Evolutionary conservation across 2,888 invertebrate genomes (phyloP), one percentile per base, ranked within the genome.

Genomic region (Timandra comae): DNA sequence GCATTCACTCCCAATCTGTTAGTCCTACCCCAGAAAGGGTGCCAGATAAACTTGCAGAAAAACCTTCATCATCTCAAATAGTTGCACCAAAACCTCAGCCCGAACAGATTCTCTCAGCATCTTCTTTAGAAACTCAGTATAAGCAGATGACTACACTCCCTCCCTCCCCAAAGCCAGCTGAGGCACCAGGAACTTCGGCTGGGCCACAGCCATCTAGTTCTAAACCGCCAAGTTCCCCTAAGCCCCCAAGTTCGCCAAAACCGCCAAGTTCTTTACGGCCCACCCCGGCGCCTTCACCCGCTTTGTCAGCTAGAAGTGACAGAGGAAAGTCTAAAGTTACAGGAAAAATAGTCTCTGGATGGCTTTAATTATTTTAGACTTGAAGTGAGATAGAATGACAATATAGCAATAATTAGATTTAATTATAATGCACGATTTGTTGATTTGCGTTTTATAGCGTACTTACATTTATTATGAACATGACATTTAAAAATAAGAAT

Each of bases 241-340:
- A 22, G 9, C 13, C 30, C 7, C 28, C 27, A n/a, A n/a, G 23
- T 12, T 20, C 34, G 11, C 21, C 49, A 49, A 35, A 40, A 9
- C 28, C 48, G 2, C 30, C 40, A 3, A 33, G 32, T 21, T 37
- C 46, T 6, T 36, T 39, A 42, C 46, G 70, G 16, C 60, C 67
- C 26, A 86, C 66, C 43, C 78, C 87, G 7, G 62, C 66, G 2
- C 46, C 72, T 1, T 61, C 85, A 0, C 68, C 72, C 1, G 55
- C 77, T 1, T 65, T 80, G 52, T 42, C 86, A 12, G 46, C 73
- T 23, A 63, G 74, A 24, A 26, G 86, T 19, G 88, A 87, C 35
- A 88, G 87, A 36, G 93, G 93, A 7, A 91, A 89, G 60, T 93
- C 93, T 2, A 91, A 89, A 57, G 89, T 90, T 1, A 92, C 92